Evolutionary conservation across 2,113 vertebrate species (phyloP), one percentile per base, ranked within the genome.

Genomic region (Toxotes chatareus): DNA sequence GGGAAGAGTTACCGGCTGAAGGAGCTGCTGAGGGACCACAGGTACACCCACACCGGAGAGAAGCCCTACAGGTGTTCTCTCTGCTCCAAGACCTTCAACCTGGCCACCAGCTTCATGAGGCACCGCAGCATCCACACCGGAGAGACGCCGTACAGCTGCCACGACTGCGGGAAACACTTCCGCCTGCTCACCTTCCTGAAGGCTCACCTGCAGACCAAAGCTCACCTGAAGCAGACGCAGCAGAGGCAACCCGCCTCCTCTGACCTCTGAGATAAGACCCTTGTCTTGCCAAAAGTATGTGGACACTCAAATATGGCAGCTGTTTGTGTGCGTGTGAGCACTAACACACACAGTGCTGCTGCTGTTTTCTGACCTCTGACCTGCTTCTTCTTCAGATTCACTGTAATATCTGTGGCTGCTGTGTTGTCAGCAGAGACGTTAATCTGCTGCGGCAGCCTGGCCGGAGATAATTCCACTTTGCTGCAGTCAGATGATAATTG

Each of bases 41-140:
- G 63, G 10, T 79, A 71, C 84, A 87, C 82, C 0, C 90, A 91
- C 86, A 83, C n/a, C 1, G 85, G 80, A 0, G 65, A 86, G 78
- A 84, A 80, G 14, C 90, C 85, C 0, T 88, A 85, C 87, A 11
- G 53, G 5, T 92, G 90, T 21, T 34, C 46, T 0, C 46, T 84
- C 5, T 89, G 90, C 67, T 1, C 62, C 31, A 82, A 83, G 19
- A 89, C 69, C 67, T 92, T 90, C 74, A 84, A 60, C 80, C 49
- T 76, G 59, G 72, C 86, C 61, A 63, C 85, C 36, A 92, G 85
- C 72, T 87, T 86, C 74, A 46, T 76, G 42, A 57, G 86, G 32
- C 88, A 89, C 83, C 73, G 86, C 84, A 90, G 90, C 86, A 85
- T 88, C 84, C 90, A 91, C 82, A 87, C 10, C 21, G 85, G 85